These are phyloP conservation scores for Dendrophyllia cribrosa DNA, from an alignment of 64 coral and sea anemone genomes.

Conservation along the genomic window DNA sequence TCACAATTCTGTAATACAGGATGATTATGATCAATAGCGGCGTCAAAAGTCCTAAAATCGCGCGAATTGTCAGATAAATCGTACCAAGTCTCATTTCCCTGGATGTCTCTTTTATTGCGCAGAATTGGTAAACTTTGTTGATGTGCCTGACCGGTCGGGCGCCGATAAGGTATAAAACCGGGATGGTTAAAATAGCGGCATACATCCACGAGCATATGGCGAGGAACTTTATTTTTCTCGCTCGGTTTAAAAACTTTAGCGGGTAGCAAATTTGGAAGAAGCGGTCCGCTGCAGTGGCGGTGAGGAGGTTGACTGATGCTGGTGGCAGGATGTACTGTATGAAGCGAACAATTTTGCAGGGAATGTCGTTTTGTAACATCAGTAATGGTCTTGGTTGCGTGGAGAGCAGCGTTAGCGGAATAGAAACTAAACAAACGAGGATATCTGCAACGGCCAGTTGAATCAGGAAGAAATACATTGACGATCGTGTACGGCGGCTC, in stretches of 20 bases:
- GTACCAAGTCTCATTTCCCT: slow-evolving; percentile 21
- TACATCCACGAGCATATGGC: slow-evolving; percentile 65
- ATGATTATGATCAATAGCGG: slow-evolving; percentile 43
- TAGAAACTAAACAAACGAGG: slow-evolving; percentile 61
- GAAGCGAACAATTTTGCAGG: slow-evolving; percentile 76
- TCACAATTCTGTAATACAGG: slow-evolving; percentile 76
- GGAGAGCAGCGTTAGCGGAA: slow-evolving; percentile 76
- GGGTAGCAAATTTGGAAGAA: slow-evolving; percentile 79
- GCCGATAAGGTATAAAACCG: slow-evolving; percentile 69
- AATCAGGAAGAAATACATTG: slow-evolving; percentile 83
- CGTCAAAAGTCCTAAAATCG: slow-evolving; percentile 43
- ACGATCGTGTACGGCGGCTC: slow-evolving; percentile 69
- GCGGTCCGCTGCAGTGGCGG: slow-evolving; percentile 71
- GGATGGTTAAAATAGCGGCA: slow-evolving; percentile 52
- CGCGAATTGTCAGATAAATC: slow-evolving; percentile 56
- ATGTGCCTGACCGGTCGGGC: slow-evolving; percentile 15
- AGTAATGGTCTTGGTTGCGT: slow-evolving; percentile 58
- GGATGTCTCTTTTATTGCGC: slow-evolving; percentile 73
- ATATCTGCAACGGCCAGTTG: slow-evolving; percentile 80
- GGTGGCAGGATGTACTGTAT: slow-evolving; percentile 79
- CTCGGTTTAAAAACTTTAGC: slow-evolving; percentile 55
- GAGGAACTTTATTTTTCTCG: slow-evolving; percentile 56
- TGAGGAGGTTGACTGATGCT: slow-evolving; percentile 73
- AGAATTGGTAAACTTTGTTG: slow-evolving; percentile 35
- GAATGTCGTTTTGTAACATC: neutral